Conservation (phyloP, 1,140 invertebrate species). For the Ceratosolen fusciceps region DNA sequence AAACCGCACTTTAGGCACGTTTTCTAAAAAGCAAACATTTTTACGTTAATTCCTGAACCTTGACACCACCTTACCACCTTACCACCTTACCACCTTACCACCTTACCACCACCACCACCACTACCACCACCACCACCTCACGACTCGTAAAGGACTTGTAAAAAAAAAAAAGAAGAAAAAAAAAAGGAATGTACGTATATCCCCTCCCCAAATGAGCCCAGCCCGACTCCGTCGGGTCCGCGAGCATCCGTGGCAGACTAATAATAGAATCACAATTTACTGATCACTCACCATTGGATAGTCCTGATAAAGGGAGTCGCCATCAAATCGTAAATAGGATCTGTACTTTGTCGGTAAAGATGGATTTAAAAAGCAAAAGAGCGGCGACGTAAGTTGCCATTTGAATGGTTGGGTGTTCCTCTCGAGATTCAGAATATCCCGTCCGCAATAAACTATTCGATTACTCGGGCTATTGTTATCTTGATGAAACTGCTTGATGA, state of each 20-base stretch:
- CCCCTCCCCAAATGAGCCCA: no score
- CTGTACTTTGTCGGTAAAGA: not conserved
- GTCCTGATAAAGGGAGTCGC: not conserved
- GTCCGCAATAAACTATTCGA: slow-evolving; percentile 28
- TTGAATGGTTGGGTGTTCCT: slow-evolving; percentile 29
- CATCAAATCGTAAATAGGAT: slow-evolving; percentile 7
- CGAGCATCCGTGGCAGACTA: no score
- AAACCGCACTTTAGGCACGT: slow-evolving; percentile 14
- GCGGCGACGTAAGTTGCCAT: slow-evolving; percentile 35
- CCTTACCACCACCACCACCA: no score
- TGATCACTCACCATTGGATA: slow-evolving; percentile 29
- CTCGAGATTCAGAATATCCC: slow-evolving; percentile 35
- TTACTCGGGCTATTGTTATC: not conserved
- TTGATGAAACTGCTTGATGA: not conserved
- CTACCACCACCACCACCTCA: no score
- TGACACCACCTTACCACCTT: not conserved
- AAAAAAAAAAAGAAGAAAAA: not conserved
- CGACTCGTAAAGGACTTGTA: no score
- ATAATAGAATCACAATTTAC: no score
- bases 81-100: no score
- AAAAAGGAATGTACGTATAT: not conserved
- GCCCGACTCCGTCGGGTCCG: no score
- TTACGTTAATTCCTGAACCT: not conserved
- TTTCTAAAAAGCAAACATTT: slow-evolving; percentile 4
- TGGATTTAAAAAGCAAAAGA: slow-evolving; percentile 11